Evolutionary conservation across 2,888 invertebrate genomes (phyloP).

Genomic region (Drosophila ustulata): DNA sequence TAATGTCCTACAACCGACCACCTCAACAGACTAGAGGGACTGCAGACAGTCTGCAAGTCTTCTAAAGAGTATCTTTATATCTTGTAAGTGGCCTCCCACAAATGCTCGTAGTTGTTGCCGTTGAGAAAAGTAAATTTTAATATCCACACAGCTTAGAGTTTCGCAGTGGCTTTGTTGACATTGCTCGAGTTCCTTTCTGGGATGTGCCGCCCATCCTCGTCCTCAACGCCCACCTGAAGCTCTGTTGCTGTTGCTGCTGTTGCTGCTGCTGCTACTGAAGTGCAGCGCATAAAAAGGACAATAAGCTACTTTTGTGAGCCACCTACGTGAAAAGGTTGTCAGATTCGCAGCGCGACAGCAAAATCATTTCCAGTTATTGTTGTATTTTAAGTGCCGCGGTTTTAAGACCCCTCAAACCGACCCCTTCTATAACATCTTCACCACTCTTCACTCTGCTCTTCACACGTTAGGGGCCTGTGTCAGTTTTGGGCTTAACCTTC

Average conservation of each 20-base stretch:
- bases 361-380: conserved; percentile 73
- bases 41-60: conserved; percentile 12
- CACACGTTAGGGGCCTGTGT: conserved; percentile 6
- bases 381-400: conserved; percentile 68
- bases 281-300: conserved; percentile 78
- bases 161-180: conserved; percentile 67
- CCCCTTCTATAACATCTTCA: neutral
- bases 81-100: conserved; percentile 49
- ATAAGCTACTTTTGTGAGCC: conserved; percentile 72
- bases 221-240: conserved; percentile 5
- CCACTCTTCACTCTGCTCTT: neutral
- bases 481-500: conserved; percentile 51
- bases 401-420: conserved; percentile 43
- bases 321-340: conserved; percentile 67
- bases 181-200: conserved; percentile 38
- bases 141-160: conserved; percentile 56
- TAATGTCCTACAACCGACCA: conserved; percentile 28
- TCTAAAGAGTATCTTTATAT: conserved; percentile 30
- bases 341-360: conserved; percentile 23
- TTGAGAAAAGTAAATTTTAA: conserved; percentile 62
- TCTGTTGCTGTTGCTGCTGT: conserved; percentile 7
- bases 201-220: neutral
- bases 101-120: conserved; percentile 29
- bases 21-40: conserved; percentile 4
- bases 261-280: conserved; percentile 39